These are phyloP conservation scores for Cataglyphis albicans DNA, from an alignment of 2,888 invertebrate genomes.

Conservation along the genomic window DNA sequence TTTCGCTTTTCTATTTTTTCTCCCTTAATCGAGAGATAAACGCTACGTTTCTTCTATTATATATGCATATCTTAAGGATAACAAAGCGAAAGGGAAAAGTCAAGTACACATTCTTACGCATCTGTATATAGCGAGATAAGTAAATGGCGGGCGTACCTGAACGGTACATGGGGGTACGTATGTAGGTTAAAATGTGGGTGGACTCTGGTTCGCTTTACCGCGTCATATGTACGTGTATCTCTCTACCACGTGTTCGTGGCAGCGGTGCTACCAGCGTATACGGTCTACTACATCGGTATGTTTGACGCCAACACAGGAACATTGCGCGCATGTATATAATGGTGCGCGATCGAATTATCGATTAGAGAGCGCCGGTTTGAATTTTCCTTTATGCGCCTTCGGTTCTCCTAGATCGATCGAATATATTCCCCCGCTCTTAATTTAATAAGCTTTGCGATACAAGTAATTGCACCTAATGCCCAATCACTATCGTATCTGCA, in stretches of 20 bases:
- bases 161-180: slow-evolving; percentile 74
- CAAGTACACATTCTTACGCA: slow-evolving; percentile 50
- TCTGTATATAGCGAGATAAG: slow-evolving; percentile 59
- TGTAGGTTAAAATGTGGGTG: slow-evolving; percentile 82
- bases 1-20: slow-evolving; percentile 11
- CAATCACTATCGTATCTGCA: background rate
- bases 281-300: background rate
- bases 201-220: slow-evolving; percentile 67
- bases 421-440: slow-evolving; percentile 51
- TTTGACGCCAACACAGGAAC: slow-evolving; percentile 20
- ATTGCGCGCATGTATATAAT: slow-evolving; percentile 55
- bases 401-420: slow-evolving; percentile 58
- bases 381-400: slow-evolving; percentile 50
- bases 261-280: background rate
- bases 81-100: slow-evolving; percentile 61
- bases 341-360: slow-evolving; percentile 73
- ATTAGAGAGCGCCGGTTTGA: slow-evolving; percentile 61
- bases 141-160: slow-evolving; percentile 58
- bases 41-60: slow-evolving; percentile 9
- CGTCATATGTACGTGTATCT: slow-evolving; percentile 43
- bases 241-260: slow-evolving; percentile 28
- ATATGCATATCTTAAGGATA: slow-evolving; percentile 17
- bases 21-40: slow-evolving; percentile 15
- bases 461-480: slow-evolving; percentile 40
- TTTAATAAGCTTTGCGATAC: slow-evolving; percentile 62